Conservation (phyloP, 2,888 invertebrate species). For the Trissoscelio sp. region DNA sequence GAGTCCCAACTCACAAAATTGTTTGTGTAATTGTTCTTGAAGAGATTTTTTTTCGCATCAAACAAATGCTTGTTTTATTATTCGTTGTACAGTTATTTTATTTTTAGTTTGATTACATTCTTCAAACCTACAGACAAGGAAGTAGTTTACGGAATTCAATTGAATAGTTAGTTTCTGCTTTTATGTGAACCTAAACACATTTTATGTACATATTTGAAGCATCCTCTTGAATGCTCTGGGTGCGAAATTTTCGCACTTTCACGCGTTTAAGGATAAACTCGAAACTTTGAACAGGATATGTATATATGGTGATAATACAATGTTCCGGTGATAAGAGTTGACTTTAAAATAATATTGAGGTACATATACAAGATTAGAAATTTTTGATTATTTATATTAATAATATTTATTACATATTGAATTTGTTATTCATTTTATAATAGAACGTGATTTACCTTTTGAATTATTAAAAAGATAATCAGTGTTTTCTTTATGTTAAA, state of each 20-base stretch:
- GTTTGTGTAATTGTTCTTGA: no score
- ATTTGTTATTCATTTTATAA: no score
- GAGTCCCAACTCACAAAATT: no score
- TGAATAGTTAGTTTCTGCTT: not conserved
- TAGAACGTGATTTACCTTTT: no score
- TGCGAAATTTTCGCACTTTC: slow-evolving; percentile 46
- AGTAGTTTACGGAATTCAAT: not conserved
- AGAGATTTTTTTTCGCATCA: no score
- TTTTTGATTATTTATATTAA: no score
- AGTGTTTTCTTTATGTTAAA: no score
- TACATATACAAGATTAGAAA: not conserved
- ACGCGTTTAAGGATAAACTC: slow-evolving; percentile 26
- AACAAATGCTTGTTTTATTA: no score
- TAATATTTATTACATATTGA: no score
- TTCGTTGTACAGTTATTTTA: not conserved
- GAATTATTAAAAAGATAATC: no score
- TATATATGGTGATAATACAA: slow-evolving; percentile 23
- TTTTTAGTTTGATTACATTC: not conserved
- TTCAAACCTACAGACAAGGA: not conserved
- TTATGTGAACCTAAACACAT: slow-evolving; percentile 18
- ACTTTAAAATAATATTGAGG: not conserved
- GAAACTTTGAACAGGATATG: slow-evolving; percentile 35
- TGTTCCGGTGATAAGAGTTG: slow-evolving; percentile 1
- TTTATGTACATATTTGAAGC: slow-evolving; percentile 30
- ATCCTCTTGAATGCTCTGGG: slow-evolving; percentile 19